Base-by-base conservation (phyloP, 2,888 invertebrate genomes). In the Hypena proboscidalis region DNA sequence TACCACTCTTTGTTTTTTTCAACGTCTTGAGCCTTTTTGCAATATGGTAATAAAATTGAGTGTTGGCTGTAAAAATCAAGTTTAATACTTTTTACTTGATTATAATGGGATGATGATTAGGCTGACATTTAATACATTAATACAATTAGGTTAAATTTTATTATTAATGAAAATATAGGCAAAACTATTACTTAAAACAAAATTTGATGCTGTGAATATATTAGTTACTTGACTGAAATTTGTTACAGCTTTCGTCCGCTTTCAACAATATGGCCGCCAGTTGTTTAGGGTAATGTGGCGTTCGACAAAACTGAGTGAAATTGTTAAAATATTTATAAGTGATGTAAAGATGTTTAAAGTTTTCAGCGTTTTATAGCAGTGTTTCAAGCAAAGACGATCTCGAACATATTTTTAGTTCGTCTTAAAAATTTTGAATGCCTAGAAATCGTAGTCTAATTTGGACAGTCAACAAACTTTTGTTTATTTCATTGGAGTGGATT, bases 401-500 rank as follows among this genome's bases (percentile, higher is more conserved):
- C 75, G 77, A 76, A 74, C 67, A 82, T 78, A 74, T 73, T 78
- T 79, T 77, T 71, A 83, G 73, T 80, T 83, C 75, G 83, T 86
- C 83, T 78, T 75, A 77, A 81, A 84, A 85, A 74, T 80, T 85
- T 82, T 83, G 78, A 81, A 86, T 82, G 81, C 75, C 72, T 73
- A 75, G 70, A 80, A 77, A 84, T 83, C 80, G 77, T 77, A 78
- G 83, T 84, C 80, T 75, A 89, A 86, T 86, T 87, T 87, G 86
- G 87, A 88, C 87, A 91, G 90, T 90, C 91, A 91, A 91, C 91
- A 91, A 91, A 91, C 88, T 90, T 89, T 91, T 91, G 90, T 91
- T 91, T 90, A 88, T 89, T 88, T 82, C 81, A 81, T 77, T 83
- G 72, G 73, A 86, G 85, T 83, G 83, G 80, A 83, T 79, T 75